These are phyloP conservation scores for Trissoscelio sp. DNA, from an alignment of 2,888 invertebrate genomes.

Conservation along the genomic window DNA sequence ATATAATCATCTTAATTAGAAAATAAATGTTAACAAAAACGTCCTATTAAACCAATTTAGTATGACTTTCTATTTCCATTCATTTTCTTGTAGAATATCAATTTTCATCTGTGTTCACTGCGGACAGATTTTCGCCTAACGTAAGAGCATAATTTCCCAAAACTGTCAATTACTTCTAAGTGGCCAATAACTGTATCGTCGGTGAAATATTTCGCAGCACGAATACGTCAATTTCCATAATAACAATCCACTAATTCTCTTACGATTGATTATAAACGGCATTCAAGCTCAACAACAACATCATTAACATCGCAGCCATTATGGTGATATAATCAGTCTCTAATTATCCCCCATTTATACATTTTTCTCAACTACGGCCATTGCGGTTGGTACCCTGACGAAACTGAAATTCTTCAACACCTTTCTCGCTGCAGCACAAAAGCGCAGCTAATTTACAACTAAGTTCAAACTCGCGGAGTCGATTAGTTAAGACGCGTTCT, in stretches of 20 bases:
- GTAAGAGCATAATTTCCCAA: constrained; percentile 8
- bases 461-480: constrained; percentile 65
- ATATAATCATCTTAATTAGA: no score
- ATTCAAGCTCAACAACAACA: constrained; percentile 32
- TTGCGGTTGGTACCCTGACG: background rate
- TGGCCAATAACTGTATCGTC: constrained; percentile 11
- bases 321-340: constrained; percentile 35
- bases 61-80: no score
- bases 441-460: constrained; percentile 65
- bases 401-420: constrained; percentile 53
- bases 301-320: constrained; percentile 33
- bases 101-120: background rate
- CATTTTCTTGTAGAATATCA: no score
- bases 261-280: constrained; percentile 31
- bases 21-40: no score
- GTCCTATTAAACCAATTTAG: no score
- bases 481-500: constrained; percentile 62
- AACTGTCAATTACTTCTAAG: constrained; percentile 17
- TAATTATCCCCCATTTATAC: constrained; percentile 36
- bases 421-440: constrained; percentile 42
- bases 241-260: background rate
- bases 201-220: background rate
- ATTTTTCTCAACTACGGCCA: constrained; percentile 36
- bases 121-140: background rate
- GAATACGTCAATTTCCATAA: constrained; percentile 24